Base-by-base conservation (phyloP, 1,140 invertebrate species). In the Diabrotica undecimpunctata region DNA sequence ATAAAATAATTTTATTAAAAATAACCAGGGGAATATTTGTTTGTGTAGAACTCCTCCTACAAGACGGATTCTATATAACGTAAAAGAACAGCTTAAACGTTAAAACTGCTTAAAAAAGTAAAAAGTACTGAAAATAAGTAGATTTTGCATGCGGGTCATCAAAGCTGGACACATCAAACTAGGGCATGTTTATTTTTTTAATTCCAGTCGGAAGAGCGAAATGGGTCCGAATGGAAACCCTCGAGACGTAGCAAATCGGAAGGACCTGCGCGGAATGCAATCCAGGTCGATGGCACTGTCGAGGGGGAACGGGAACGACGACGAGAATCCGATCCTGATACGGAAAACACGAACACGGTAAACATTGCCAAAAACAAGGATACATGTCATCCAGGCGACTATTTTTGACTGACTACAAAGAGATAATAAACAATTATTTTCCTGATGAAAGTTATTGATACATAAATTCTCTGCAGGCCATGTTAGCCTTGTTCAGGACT, bases 211-310 rank as follows among this genome's bases (percentile, higher is more conserved):
- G 83, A 83, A 78, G 83, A 83, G 69, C 77, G 83, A 62, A 79
- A 79, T 64, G 78, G 73, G 65, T 77, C 79, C 51, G 71, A 77
- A 65, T 78, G 73, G 76, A 76, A 72, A 72, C 78, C 81, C 66
- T 83, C 83, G 58, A 80, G 88, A 41, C 83, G 88, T 71, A 89
- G 88, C 83, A 89, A 88, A 80, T 89, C 88, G 52, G 88, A 89
- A 74, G 87, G 87, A 46, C 87, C 87, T 81, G 65, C 72, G 55
- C 81, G 83, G 79, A 80, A 79, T 10, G 79, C 58, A 70, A 67
- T 65, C 62, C 54, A 81, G 70, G 85, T 65, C 50, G 61, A 36
- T n/a, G 64, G 61, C 25, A 38, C 46, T 37, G 62, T 46, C 13
- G 69, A 66, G 9, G 58, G 63, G 56, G 70, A 69, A 56, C 67